phyloP scores from a whole-genome alignment of 2,797 vertebrate genomes.

The Chaetodon trifasciatus region DNA sequence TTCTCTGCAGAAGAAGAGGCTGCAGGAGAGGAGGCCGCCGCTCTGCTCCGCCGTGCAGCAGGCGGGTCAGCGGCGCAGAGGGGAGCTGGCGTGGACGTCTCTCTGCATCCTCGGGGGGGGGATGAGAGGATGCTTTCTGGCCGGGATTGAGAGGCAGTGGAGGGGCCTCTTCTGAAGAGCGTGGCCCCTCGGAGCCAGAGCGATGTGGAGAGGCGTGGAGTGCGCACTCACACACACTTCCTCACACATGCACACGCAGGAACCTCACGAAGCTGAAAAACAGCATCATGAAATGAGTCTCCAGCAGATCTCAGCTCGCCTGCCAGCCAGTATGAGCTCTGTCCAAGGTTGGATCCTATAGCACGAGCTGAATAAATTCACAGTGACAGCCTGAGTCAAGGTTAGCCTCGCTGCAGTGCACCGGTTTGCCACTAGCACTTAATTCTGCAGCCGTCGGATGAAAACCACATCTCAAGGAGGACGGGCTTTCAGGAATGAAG shows the following conservation, averaged over 20 bases:
- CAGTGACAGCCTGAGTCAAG: constrained; percentile 59
- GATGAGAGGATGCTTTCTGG: constrained; percentile 26
- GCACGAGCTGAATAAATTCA: constrained; percentile 43
- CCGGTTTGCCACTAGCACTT: constrained; percentile 27
- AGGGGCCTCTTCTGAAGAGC: constrained; percentile 47
- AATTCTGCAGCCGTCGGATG: constrained; percentile 5
- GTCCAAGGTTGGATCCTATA: constrained; percentile 49
- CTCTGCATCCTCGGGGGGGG: constrained; percentile 37
- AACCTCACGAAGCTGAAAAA: constrained; percentile 1
- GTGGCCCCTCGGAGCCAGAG: constrained; percentile 11
- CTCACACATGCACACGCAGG: background rate
- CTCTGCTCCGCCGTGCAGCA: constrained; percentile 27
- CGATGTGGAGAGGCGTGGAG: constrained; percentile 28
- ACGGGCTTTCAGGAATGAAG: constrained; percentile 2
- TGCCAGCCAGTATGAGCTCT: constrained; percentile 3
- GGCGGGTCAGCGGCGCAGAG: constrained; percentile 31
- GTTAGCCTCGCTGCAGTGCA: constrained; percentile 32
- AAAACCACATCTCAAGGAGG: constrained; percentile 17
- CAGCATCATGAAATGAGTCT: constrained; percentile 24
- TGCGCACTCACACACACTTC: background rate
- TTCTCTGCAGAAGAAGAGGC: constrained; percentile 32
- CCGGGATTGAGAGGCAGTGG: constrained; percentile 43
- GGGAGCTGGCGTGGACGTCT: constrained; percentile 35
- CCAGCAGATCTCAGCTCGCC: constrained; percentile 16
- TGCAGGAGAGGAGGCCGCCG: constrained; percentile 24